Evolutionary conservation across 1,140 invertebrate genomes (phyloP).

Genomic region (Anadara kagoshimensis): DNA sequence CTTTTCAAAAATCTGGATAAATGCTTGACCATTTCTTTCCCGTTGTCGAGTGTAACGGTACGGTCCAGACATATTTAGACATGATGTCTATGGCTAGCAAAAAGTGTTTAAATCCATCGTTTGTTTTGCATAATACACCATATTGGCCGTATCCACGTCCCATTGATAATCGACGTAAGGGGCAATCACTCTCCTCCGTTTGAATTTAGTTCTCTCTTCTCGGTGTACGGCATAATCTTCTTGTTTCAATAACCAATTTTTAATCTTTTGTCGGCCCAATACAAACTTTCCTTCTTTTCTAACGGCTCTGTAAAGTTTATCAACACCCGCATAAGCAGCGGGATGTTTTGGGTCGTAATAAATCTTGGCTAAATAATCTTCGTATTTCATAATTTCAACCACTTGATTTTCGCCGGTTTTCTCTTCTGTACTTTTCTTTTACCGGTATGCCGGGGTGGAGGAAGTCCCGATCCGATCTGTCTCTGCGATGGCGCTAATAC

Average conservation of each 20-base stretch:
- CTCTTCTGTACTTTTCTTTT: too few relatives aligned
- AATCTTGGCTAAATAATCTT: not conserved
- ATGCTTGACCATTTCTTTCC: slow-evolving; percentile 15
- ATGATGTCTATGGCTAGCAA: slow-evolving; percentile 16
- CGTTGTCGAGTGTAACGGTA: not conserved
- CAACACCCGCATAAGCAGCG: slow-evolving; percentile 7
- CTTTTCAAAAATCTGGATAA: slow-evolving; percentile 1
- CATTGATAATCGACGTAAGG: slow-evolving; percentile 22
- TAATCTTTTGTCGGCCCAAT: slow-evolving; percentile 10
- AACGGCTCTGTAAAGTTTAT: slow-evolving; percentile 20
- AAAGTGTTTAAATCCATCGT: slow-evolving; percentile 8
- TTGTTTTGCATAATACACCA: not conserved
- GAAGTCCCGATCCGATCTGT: too few relatives aligned
- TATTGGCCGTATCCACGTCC: slow-evolving; percentile 16
- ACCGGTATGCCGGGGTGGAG: too few relatives aligned
- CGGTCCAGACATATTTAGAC: slow-evolving; percentile 6
- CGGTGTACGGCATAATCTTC: slow-evolving; percentile 2
- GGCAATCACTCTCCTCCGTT: slow-evolving; percentile 2
- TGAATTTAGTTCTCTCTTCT: not conserved
- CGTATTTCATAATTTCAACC: too few relatives aligned
- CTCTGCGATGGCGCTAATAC: too few relatives aligned
- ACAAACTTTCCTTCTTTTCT: slow-evolving; percentile 20
- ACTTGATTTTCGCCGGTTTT: too few relatives aligned
- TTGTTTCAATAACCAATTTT: slow-evolving; percentile 25
- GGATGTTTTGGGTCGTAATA: slow-evolving; percentile 15